phyloP scores from a whole-genome alignment of 2,888 invertebrate genomes.

The Dromius quadrimaculatus region DNA sequence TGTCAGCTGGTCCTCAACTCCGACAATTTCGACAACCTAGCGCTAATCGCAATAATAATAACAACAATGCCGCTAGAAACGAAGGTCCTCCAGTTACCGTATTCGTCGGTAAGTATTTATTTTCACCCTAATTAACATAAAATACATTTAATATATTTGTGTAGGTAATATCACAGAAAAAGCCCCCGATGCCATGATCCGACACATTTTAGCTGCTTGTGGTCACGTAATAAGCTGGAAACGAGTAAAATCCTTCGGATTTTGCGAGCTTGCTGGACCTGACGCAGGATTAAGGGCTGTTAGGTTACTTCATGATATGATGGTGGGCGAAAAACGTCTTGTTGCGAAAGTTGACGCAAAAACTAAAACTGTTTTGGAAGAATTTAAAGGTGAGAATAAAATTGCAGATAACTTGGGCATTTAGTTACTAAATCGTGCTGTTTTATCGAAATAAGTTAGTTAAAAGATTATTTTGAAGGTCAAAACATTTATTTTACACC shows the following conservation, averaged over 20 bases:
- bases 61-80: slow-evolving; percentile 53
- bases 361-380: slow-evolving; percentile 93
- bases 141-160: slow-evolving; percentile 49
- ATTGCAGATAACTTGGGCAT: background rate
- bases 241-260: slow-evolving; percentile 96
- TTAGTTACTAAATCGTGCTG: background rate
- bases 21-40: slow-evolving; percentile 63
- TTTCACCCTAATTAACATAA: slow-evolving; percentile 11
- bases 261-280: slow-evolving; percentile 96
- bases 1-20: slow-evolving; percentile 65
- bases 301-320: slow-evolving; percentile 90
- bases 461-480: no score
- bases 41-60: slow-evolving; percentile 40
- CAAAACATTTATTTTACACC: no score
- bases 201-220: slow-evolving; percentile 91
- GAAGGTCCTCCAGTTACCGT: slow-evolving; percentile 95
- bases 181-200: slow-evolving; percentile 95
- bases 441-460: background rate
- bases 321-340: slow-evolving; percentile 92
- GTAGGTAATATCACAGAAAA: slow-evolving; percentile 90
- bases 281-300: slow-evolving; percentile 96
- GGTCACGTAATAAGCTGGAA: slow-evolving; percentile 98
- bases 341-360: slow-evolving; percentile 98
- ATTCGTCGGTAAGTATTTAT: slow-evolving; percentile 81
- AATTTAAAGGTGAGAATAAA: slow-evolving; percentile 80